Base-by-base conservation (phyloP, 2,888 invertebrate species). In the Azorinus chamasolen region DNA sequence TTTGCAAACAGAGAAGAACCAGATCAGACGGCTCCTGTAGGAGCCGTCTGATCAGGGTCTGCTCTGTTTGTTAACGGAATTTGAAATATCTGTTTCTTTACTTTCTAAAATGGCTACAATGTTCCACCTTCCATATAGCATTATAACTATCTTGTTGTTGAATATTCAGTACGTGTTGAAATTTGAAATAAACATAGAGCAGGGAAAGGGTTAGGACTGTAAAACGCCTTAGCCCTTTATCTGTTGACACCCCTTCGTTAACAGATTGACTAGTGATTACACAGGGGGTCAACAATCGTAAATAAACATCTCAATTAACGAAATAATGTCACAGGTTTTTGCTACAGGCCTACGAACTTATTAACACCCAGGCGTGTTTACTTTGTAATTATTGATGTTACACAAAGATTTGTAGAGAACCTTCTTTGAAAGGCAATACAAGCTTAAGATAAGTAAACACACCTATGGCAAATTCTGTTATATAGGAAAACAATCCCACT, bases 351-450 rank as follows among this genome's bases (percentile, higher is more conserved):
- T 48, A 51, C 57, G 71, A 54, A 77, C 77, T 65, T 71, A 77
- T 71, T 77, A 71, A 77, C 77, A 63, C 71, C 48, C 24, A 32
- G 48, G 24, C n/a, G 41, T 71, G 62, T 77, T 71, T 63, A 54
- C 63, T 54, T 63, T 58, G 63, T 62, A 71, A 77, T 77, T 77
- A 77, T 77, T 63, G 68, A 63, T 48, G 71, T 71, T 58, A 63
- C 41, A 62, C 41, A 24, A 27, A 68, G 77, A 66, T 77, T 76
- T 77, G 55, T 27, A 57, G 50, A 53, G 32, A 10, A 10, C 32
- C 5, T 10, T 32, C 32, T 32, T 32, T 32, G 32, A 32, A 71
- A 66, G 63, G 43, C 66, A 54, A 68, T 68, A 55, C 66, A 32
- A 10, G 32, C 10, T 32, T 32, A 71, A 61, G 27, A 58, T 55